phyloP scores from a whole-genome alignment of 2,113 vertebrate species.

The Bos taurus region DNA sequence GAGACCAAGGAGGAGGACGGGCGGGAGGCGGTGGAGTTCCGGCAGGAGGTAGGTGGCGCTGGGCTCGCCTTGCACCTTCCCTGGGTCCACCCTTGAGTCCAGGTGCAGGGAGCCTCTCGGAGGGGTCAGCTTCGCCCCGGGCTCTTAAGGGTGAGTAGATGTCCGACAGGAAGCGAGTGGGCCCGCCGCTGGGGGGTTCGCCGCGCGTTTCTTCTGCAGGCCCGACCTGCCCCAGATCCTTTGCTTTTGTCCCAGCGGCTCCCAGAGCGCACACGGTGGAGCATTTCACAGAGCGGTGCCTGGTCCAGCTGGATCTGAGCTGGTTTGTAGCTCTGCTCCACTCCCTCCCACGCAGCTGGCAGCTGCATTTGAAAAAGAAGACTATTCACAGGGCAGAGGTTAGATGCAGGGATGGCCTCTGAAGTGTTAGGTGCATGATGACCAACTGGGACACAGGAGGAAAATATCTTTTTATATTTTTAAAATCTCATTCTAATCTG shows the following conservation, averaged over 20 bases:
- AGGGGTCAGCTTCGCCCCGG: not conserved
- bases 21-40: constrained; percentile 90
- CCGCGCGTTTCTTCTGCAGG: accelerated
- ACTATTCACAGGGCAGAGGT: not conserved
- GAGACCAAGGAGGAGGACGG: constrained; percentile 90
- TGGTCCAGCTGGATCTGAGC: accelerated
- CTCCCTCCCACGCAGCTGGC: not conserved
- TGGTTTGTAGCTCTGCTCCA: not conserved
- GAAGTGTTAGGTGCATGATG: accelerated
- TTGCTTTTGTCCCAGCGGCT: no score
- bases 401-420: not conserved
- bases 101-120: not conserved
- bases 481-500: not conserved
- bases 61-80: accelerated
- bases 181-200: accelerated
- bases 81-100: not conserved
- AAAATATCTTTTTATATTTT: not conserved
- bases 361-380: not conserved
- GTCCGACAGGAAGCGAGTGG: no score
- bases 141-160: not conserved
- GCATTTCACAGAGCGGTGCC: accelerated
- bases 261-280: no score
- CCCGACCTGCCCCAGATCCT: accelerated
- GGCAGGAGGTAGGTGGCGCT: constrained; percentile 90
- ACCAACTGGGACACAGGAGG: not conserved